phyloP scores from a whole-genome alignment of 2,888 invertebrate species.

The Drosophila kokeensis region DNA sequence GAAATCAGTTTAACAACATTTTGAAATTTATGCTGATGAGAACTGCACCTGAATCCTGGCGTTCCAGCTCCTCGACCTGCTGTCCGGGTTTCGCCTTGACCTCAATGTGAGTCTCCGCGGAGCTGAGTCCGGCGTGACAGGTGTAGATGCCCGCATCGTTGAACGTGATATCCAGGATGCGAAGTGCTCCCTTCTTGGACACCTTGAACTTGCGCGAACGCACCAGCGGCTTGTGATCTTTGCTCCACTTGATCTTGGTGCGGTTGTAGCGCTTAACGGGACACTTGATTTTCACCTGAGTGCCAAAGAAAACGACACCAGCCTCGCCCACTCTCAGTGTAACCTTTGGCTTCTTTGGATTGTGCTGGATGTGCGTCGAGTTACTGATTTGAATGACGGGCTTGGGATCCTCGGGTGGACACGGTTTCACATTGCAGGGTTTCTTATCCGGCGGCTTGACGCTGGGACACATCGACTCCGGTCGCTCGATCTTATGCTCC shows the following conservation, averaged over 20 bases:
- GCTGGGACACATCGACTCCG: conserved; percentile 90
- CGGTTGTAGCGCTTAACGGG: conserved; percentile 93
- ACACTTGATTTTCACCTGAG: conserved; percentile 96
- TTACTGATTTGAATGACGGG: conserved; percentile 92
- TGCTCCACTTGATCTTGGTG: conserved; percentile 95
- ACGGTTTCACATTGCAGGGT: conserved; percentile 93
- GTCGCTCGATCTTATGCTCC: conserved; percentile 94
- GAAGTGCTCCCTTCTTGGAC: conserved; percentile 95
- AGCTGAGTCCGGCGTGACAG: conserved; percentile 93
- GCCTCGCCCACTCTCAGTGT: conserved; percentile 95
- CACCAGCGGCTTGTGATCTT: conserved; percentile 91
- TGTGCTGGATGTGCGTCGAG: conserved; percentile 93
- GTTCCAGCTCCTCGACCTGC: conserved; percentile 91
- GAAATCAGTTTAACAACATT: neutral
- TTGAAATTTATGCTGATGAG: neutral
- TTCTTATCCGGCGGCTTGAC: conserved; percentile 91
- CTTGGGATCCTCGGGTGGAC: conserved; percentile 89
- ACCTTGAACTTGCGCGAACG: conserved; percentile 94
- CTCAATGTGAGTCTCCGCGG: conserved; percentile 91
- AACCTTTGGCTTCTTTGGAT: conserved; percentile 92
- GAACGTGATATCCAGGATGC: conserved; percentile 92
- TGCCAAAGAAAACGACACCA: conserved; percentile 95
- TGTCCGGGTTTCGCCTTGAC: conserved; percentile 93
- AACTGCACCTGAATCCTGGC: conserved; percentile 85
- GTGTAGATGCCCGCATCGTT: conserved; percentile 94